phyloP scores from a whole-genome alignment of 2,113 vertebrate genomes.

The Todiramphus chloris region DNA sequence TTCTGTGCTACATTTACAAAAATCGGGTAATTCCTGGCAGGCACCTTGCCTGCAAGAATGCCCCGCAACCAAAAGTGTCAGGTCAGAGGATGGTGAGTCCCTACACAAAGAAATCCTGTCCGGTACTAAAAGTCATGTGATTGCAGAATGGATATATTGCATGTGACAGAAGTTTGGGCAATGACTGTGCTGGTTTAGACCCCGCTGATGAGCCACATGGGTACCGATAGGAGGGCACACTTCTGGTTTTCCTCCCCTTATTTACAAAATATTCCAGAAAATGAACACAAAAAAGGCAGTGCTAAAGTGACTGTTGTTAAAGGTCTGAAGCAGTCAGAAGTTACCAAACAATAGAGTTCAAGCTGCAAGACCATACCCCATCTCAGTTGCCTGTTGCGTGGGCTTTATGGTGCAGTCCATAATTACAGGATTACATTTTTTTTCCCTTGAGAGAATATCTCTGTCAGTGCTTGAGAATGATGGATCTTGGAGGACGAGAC shows the following conservation, averaged over 20 bases:
- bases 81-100: too few relatives aligned
- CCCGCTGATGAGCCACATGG: neutral
- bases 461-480: neutral
- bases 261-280: neutral
- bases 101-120: neutral
- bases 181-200: neutral
- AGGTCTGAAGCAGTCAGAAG: neutral
- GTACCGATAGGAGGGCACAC: neutral
- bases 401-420: neutral
- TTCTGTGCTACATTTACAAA: neutral
- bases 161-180: neutral
- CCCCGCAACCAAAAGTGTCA: neutral
- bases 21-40: neutral
- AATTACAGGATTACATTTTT: neutral
- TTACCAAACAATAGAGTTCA: neutral
- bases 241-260: neutral
- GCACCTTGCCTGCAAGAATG: neutral
- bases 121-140: accelerated
- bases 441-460: neutral
- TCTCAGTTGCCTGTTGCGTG: neutral
- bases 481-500: neutral
- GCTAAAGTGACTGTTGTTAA: neutral
- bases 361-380: neutral
- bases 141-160: neutral
- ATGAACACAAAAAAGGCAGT: too few relatives aligned